These are phyloP conservation scores for Ptilorrhoa leucosticta DNA, from an alignment of 2,113 vertebrate genomes.

Conservation along the genomic window DNA sequence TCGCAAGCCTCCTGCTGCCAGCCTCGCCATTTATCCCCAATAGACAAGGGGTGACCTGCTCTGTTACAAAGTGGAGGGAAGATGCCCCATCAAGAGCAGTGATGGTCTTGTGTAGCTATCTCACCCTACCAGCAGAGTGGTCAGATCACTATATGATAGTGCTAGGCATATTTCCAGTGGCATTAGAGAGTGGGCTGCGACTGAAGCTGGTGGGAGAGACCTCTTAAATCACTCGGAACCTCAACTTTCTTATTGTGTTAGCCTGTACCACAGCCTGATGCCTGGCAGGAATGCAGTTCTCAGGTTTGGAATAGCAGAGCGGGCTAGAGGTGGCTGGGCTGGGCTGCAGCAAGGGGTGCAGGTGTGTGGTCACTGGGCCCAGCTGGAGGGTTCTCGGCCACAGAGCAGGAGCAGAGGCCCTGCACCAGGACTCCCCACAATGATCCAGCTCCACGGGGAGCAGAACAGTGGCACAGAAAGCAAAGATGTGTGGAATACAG, in stretches of 20 bases:
- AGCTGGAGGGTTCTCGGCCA: background rate
- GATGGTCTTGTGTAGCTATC: background rate
- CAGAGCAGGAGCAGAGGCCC: background rate
- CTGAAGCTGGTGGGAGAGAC: background rate
- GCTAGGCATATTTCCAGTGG: background rate
- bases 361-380: background rate
- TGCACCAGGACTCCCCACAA: background rate
- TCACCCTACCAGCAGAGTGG: background rate
- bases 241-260: background rate
- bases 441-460: rapidly evolving
- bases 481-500: background rate
- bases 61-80: background rate
- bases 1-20: background rate
- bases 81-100: background rate
- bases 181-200: background rate
- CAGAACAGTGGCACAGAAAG: background rate
- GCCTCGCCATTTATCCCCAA: background rate
- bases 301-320: background rate
- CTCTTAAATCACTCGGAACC: background rate
- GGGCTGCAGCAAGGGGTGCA: background rate
- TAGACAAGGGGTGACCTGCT: background rate
- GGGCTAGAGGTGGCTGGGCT: background rate
- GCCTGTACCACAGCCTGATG: background rate
- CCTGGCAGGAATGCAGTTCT: background rate
- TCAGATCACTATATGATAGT: background rate